Evolutionary conservation across 2,888 invertebrate species (phyloP).

Genomic region (Sinopyrophorus schimmeli): DNA sequence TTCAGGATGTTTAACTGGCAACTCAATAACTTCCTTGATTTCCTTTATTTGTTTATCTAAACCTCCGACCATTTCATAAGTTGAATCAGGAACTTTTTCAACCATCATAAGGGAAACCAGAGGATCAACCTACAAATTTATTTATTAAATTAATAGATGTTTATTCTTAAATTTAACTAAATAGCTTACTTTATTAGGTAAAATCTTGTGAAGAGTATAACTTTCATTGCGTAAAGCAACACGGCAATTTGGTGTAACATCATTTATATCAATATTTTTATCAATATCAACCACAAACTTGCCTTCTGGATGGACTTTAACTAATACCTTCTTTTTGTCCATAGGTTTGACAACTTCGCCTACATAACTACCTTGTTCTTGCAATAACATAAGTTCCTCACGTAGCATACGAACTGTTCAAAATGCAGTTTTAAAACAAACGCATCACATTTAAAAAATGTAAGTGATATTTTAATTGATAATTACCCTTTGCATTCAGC

Average conservation of each 20-base stretch:
- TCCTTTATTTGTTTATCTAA: constrained; percentile 99
- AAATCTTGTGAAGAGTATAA: constrained; percentile 96
- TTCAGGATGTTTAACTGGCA: constrained; percentile 99
- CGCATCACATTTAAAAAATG: not conserved
- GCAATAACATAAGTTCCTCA: constrained; percentile 93
- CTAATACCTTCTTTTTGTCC: constrained; percentile 99
- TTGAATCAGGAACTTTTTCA: constrained; percentile 99
- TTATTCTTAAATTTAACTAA: constrained; percentile 10
- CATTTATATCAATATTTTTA: constrained; percentile 97
- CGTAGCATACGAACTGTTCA: constrained; percentile 96
- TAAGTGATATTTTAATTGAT: not conserved
- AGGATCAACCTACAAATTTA: constrained; percentile 77
- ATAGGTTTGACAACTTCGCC: constrained; percentile 98
- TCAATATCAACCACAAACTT: constrained; percentile 99
- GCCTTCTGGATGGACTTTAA: constrained; percentile 99
- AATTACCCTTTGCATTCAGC: constrained; percentile 91
- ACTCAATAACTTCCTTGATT: constrained; percentile 98
- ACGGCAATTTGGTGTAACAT: constrained; percentile 95
- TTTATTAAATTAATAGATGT: constrained; percentile 5
- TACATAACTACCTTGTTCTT: constrained; percentile 99
- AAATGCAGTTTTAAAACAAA: constrained; percentile 39
- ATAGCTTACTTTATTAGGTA: constrained; percentile 84
- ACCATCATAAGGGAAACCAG: constrained; percentile 99
- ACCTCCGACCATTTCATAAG: constrained; percentile 99
- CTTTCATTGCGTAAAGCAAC: constrained; percentile 98